phyloP scores from a whole-genome alignment of 2,113 vertebrate species.

The Pantherophis guttatus region DNA sequence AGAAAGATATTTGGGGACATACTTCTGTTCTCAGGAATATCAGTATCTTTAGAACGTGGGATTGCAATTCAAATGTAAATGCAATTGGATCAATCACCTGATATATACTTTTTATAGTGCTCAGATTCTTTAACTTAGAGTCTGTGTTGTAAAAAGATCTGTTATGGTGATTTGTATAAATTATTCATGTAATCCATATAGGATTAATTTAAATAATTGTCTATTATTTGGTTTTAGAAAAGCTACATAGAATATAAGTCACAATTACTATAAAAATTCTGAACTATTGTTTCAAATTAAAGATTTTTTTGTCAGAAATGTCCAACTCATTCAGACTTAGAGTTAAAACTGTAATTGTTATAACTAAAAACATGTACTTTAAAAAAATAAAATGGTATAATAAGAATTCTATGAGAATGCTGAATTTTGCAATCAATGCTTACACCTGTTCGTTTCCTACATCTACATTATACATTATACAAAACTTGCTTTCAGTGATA shows the following conservation, averaged over 20 bases:
- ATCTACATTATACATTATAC: not conserved
- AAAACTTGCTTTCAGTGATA: not conserved
- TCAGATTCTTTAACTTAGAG: not conserved
- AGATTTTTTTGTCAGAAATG: not conserved
- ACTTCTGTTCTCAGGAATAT: not conserved
- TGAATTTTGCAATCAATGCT: not conserved
- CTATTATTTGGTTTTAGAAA: not conserved
- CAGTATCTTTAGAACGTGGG: not conserved
- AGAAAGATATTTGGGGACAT: not conserved
- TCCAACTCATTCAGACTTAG: not conserved
- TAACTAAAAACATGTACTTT: not conserved
- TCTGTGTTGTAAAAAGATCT: not conserved
- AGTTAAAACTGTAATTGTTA: not conserved
- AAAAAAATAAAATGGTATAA: not conserved
- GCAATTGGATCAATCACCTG: not conserved
- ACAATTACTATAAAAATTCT: not conserved
- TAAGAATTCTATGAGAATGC: not conserved
- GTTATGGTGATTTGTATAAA: not conserved
- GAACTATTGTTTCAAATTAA: not conserved
- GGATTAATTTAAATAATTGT: not conserved
- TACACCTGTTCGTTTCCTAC: not conserved
- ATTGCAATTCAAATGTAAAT: conserved; percentile 3
- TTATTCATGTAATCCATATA: not conserved
- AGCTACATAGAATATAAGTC: not conserved
- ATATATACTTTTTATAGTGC: not conserved